phyloP scores from a whole-genome alignment of 2,888 invertebrate genomes.

The Platypus cylindrus region DNA sequence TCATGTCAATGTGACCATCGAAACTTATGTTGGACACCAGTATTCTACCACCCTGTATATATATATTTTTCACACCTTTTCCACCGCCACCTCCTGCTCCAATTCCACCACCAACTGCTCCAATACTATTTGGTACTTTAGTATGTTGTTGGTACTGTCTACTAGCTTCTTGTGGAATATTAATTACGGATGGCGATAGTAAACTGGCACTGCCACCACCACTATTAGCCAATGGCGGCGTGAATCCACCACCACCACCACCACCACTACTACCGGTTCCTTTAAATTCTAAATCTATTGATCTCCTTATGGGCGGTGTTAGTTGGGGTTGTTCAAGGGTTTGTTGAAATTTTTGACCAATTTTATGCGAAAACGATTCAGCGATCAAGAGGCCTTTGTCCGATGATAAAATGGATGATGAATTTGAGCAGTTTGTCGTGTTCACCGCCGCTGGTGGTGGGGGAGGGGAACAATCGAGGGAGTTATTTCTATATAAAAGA shows the following conservation, averaged over 20 bases:
- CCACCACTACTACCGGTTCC: constrained; percentile 41
- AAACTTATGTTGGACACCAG: no score
- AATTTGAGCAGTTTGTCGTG: constrained; percentile 40
- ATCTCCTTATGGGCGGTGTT: constrained; percentile 23
- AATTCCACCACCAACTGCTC: constrained; percentile 16
- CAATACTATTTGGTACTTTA: constrained; percentile 18
- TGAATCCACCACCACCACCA: constrained; percentile 39
- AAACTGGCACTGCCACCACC: no score
- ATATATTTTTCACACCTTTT: no score
- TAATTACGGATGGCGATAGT: constrained; percentile 48
- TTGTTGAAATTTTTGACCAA: constrained; percentile 71
- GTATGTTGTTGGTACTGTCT: constrained; percentile 15
- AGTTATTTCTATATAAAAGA: constrained; percentile 24
- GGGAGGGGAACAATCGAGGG: constrained; percentile 23
- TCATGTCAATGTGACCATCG: no score
- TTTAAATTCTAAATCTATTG: constrained; percentile 42
- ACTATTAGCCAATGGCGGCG: constrained; percentile 48
- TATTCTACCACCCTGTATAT: no score
- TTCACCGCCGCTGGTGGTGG: constrained; percentile 39
- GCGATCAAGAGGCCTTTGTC: constrained; percentile 50
- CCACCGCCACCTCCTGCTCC: constrained; percentile 31
- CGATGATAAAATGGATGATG: constrained; percentile 39
- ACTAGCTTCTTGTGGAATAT: constrained; percentile 31
- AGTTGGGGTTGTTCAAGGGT: constrained; percentile 32
- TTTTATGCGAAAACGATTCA: constrained; percentile 85